These are phyloP conservation scores for Hippoglossus hippoglossus DNA, from an alignment of 2,797 vertebrate species.

Conservation along the genomic window DNA sequence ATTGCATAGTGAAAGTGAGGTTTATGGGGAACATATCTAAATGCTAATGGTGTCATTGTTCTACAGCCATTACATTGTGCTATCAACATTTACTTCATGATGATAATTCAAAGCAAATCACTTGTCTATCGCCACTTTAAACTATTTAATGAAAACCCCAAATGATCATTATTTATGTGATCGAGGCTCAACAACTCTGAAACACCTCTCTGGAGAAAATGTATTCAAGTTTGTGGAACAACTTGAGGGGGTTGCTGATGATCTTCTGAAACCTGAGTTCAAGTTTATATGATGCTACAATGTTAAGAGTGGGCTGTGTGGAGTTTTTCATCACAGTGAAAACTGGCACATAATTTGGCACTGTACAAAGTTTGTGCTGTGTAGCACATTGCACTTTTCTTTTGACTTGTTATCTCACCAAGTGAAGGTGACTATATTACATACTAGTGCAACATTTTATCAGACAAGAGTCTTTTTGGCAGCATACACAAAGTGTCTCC, in stretches of 20 bases:
- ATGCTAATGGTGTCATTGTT: neutral
- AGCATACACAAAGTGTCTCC: slow-evolving; percentile 51
- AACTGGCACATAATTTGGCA: slow-evolving; percentile 58
- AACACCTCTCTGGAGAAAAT: slow-evolving; percentile 24
- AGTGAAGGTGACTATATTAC: slow-evolving; percentile 30
- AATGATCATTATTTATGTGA: neutral
- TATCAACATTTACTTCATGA: neutral
- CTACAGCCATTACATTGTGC: no score
- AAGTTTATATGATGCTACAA: slow-evolving; percentile 45
- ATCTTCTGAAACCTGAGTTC: slow-evolving; percentile 69
- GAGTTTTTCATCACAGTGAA: slow-evolving; percentile 66
- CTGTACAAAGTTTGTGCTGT: slow-evolving; percentile 50
- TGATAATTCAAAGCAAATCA: neutral
- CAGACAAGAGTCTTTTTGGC: slow-evolving; percentile 49
- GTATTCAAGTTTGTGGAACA: neutral
- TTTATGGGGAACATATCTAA: neutral
- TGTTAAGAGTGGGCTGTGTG: slow-evolving; percentile 35
- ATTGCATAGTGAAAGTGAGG: neutral
- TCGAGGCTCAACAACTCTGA: neutral
- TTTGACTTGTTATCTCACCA: slow-evolving; percentile 25
- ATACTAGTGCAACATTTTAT: slow-evolving; percentile 61
- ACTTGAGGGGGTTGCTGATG: slow-evolving; percentile 42
- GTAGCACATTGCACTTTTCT: slow-evolving; percentile 49
- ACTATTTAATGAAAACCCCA: neutral
- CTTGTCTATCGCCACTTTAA: neutral